Evolutionary conservation across 2,113 vertebrate species (phyloP).

Genomic region (Melanostigma gelatinosum): DNA sequence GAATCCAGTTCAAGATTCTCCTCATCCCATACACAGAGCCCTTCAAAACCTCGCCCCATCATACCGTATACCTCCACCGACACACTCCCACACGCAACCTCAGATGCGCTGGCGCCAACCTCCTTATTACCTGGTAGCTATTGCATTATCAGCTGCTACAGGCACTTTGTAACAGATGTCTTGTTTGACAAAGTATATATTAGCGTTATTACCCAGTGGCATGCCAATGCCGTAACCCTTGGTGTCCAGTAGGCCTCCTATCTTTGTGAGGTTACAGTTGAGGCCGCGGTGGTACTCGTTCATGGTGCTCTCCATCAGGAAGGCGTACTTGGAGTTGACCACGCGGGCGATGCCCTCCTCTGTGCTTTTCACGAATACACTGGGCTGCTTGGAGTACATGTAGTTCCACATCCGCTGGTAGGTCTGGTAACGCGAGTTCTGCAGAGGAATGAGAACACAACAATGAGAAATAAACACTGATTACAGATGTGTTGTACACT

Average conservation of each 20-base stretch:
- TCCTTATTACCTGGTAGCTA: not conserved
- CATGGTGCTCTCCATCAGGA: constrained; percentile 94
- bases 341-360: constrained; percentile 94
- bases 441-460: constrained; percentile 18
- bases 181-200: not conserved
- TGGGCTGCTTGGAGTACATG: constrained; percentile 94
- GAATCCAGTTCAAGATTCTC: too few relatives aligned
- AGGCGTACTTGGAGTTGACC: constrained; percentile 92
- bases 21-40: too few relatives aligned
- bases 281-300: constrained; percentile 93
- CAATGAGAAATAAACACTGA: not conserved
- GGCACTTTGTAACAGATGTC: not conserved
- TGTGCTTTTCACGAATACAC: constrained; percentile 94
- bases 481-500: not conserved
- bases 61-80: too few relatives aligned
- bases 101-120: too few relatives aligned
- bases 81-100: too few relatives aligned
- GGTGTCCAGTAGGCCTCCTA: constrained; percentile 92
- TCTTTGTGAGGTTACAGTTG: constrained; percentile 95
- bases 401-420: constrained; percentile 98
- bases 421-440: constrained; percentile 93
- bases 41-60: too few relatives aligned
- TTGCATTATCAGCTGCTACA: constrained; percentile 7
- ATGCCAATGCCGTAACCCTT: constrained; percentile 96
- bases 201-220: constrained; percentile 85